These are phyloP conservation scores for Mola mola DNA, from an alignment of 2,113 vertebrate genomes.

Conservation along the genomic window DNA sequence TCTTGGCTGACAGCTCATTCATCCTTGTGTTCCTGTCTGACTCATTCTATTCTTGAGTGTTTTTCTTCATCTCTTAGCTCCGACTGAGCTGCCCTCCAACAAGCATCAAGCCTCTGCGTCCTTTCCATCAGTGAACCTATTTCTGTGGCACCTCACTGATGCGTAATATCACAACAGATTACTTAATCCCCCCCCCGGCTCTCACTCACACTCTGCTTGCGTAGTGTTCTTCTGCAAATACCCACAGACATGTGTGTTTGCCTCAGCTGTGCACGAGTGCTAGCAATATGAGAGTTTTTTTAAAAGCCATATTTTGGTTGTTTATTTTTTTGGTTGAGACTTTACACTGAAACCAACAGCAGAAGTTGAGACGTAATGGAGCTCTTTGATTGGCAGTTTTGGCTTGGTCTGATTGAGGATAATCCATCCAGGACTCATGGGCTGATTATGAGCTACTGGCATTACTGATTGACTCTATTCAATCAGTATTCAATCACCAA, in stretches of 20 bases:
- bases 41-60: constrained; percentile 1
- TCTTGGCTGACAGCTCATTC: constrained; percentile 20
- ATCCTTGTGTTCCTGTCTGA: constrained; percentile 10
- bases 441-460: not conserved
- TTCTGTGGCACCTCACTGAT: constrained; percentile 55
- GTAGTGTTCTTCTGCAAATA: constrained; percentile 14
- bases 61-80: constrained; percentile 19
- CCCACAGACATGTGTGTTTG: not conserved
- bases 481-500: not conserved
- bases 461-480: too few relatives aligned
- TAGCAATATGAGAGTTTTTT: not conserved
- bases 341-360: not conserved
- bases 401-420: constrained; percentile 18
- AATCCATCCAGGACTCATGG: constrained; percentile 11
- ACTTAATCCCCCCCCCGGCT: constrained; percentile 60
- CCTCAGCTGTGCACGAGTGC: not conserved
- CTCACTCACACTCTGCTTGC: constrained; percentile 22
- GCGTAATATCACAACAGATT: constrained; percentile 57
- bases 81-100: constrained; percentile 45
- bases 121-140: constrained; percentile 56
- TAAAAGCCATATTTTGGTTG: not conserved
- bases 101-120: constrained; percentile 34
- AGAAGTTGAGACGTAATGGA: not conserved
- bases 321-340: not conserved
- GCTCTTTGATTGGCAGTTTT: constrained; percentile 12